phyloP scores from a whole-genome alignment of 2,888 invertebrate genomes.

The Gymnosoma rotundatum region DNA sequence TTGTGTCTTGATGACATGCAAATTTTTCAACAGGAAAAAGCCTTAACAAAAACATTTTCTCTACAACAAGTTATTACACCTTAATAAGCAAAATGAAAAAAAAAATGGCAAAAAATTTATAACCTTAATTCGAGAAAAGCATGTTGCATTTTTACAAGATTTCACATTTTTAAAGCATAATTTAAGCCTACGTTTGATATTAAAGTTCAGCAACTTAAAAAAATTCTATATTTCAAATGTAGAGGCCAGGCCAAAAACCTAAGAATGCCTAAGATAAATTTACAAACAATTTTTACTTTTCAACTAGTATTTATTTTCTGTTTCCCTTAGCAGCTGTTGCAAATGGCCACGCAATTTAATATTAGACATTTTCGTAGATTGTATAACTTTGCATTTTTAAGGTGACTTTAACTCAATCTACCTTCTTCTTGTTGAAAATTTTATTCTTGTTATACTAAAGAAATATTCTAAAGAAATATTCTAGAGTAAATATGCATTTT shows the following conservation, averaged over 20 bases:
- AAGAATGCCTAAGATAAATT: constrained; percentile 41
- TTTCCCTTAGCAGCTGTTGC: constrained; percentile 50
- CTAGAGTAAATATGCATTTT: too few species aligned
- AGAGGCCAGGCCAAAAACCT: constrained; percentile 2
- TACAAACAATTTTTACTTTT: background rate
- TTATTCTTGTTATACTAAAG: constrained; percentile 1
- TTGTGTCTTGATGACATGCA: constrained; percentile 57
- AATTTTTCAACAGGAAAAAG: constrained; percentile 55
- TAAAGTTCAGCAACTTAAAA: constrained; percentile 26
- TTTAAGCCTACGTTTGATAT: constrained; percentile 64
- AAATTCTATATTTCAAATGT: constrained; percentile 6
- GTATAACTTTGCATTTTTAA: constrained; percentile 25
- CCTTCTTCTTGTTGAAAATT: background rate
- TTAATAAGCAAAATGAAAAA: constrained; percentile 5
- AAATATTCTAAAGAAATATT: background rate
- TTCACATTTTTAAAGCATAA: constrained; percentile 57
- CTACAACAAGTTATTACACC: constrained; percentile 63
- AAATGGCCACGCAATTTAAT: constrained; percentile 60
- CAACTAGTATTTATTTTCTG: background rate
- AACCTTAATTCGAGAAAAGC: constrained; percentile 21
- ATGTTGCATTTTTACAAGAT: constrained; percentile 58
- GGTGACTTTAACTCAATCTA: constrained; percentile 20
- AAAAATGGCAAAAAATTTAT: constrained; percentile 11
- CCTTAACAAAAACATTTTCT: constrained; percentile 19
- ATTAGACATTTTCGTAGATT: constrained; percentile 21